Evolutionary conservation across 2,888 invertebrate genomes (phyloP), one percentile per base, ranked within the genome.

Genomic region (Platycnemis pennipes): DNA sequence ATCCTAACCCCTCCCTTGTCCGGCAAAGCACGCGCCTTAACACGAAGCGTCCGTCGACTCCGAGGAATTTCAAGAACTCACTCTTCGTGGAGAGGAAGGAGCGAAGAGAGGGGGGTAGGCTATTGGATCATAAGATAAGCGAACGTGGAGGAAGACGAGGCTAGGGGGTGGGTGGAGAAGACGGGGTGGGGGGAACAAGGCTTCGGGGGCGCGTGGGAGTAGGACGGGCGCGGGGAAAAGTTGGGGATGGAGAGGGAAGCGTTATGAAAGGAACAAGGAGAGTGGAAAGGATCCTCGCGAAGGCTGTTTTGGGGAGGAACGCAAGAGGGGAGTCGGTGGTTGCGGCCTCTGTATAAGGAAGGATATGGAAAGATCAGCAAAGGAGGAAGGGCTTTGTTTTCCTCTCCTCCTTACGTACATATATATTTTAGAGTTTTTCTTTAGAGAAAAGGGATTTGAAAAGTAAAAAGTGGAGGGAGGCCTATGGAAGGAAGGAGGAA

Each of bases 1-100:
- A 87, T 46, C 26, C 46, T 11, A 44, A 26, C 87, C 46, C 45
- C 87, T 26, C 46, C 22, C 87, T 37, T 87, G 87, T 45, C 87
- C 87, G 87, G 87, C n/a, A n/a, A n/a, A 87, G 87, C 46, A 26
- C 8, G 8, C 7, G 45, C n/a, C 87, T 87, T 42, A n/a, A 26
- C 45, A n/a, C 45, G 45, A 37, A 46, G 45, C 87, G 87, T 87
- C 87, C 87, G 87, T 45, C 87, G 87, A 87, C 87, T 46, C 37
- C 46, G 37, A 87, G 87, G 87, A 87, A 87, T 87, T 87, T 87
- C 87, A 87, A 87, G 87, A 87, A 87, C 87, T 87, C 87, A n/a
- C 45, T 87, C 87, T 87, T 26, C 37, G 37, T n/a, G 77, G 26
- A 63, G 63, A 63, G n/a, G n/a, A n/a, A n/a, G n/a, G n/a, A 19